phyloP scores from a whole-genome alignment of 35 echinoderm and acorn worm genomes.

The Holothuria glaberrima region DNA sequence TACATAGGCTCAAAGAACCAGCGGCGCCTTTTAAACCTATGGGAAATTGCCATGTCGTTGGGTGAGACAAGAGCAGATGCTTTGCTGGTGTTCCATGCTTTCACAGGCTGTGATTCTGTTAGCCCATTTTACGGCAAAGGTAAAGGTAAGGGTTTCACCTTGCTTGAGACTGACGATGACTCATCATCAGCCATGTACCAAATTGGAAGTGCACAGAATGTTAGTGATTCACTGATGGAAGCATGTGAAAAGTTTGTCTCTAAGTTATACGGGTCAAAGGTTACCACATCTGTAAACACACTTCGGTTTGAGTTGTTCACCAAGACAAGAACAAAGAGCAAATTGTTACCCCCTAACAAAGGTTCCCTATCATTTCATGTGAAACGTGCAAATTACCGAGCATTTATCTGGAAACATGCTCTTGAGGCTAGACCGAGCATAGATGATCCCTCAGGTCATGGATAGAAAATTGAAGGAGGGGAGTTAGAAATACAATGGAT shows the following conservation, averaged over 20 bases:
- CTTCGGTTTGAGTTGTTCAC: neutral
- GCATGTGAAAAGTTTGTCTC: neutral
- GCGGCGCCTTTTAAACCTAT: neutral
- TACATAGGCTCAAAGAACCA: neutral
- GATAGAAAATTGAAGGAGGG: neutral
- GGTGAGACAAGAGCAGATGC: no score
- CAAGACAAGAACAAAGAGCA: neutral
- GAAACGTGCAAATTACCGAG: no score
- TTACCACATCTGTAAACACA: neutral
- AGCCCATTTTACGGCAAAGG: no score
- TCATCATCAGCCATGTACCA: no score
- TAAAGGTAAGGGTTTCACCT: no score
- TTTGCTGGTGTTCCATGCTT: no score
- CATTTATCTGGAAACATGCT: slow-evolving; percentile 3
- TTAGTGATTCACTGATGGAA: neutral
- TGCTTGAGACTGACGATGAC: no score
- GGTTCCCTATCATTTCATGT: no score
- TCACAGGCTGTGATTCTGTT: no score
- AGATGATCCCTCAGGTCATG: neutral
- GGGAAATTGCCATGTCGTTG: no score
- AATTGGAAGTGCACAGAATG: neutral
- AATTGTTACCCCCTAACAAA: neutral
- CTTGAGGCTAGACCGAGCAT: neutral
- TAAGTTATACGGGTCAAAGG: neutral
- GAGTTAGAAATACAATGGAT: neutral